phyloP scores from a whole-genome alignment of 2,113 vertebrate species.

The Mungos mungo region DNA sequence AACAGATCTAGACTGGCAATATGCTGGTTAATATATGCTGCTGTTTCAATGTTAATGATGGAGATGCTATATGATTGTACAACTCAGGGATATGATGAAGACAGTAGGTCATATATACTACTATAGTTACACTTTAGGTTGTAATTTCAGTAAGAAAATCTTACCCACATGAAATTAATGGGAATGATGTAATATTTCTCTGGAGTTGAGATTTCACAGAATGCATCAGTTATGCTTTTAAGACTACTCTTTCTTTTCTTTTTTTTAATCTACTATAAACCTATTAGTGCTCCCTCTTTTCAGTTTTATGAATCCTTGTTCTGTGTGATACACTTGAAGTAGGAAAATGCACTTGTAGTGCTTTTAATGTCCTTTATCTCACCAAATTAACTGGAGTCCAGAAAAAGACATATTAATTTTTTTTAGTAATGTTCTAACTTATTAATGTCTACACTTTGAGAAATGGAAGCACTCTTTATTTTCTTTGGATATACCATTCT shows the following conservation, averaged over 20 bases:
- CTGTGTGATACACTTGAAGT: not conserved
- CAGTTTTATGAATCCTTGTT: not conserved
- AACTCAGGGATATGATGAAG: not conserved
- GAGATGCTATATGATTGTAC: not conserved
- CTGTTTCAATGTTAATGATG: not conserved
- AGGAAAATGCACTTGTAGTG: not conserved
- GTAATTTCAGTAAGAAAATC: not conserved
- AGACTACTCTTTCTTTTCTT: not conserved
- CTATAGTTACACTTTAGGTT: not conserved
- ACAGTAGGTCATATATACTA: not conserved
- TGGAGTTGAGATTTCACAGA: not conserved
- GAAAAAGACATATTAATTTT: not conserved
- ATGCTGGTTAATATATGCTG: not conserved
- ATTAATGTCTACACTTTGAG: not conserved
- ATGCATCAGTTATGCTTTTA: not conserved
- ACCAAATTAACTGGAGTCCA: not conserved
- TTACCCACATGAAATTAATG: not conserved
- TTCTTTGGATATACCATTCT: not conserved
- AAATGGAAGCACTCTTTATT: not conserved
- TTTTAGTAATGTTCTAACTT: conserved; percentile 10
- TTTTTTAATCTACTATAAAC: not conserved
- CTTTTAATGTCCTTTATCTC: not conserved
- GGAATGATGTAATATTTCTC: not conserved
- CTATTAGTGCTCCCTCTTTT: not conserved
- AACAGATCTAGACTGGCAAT: not conserved